phyloP scores from a whole-genome alignment of 2,888 invertebrate genomes.

The Lasioglossum leucozonium region DNA sequence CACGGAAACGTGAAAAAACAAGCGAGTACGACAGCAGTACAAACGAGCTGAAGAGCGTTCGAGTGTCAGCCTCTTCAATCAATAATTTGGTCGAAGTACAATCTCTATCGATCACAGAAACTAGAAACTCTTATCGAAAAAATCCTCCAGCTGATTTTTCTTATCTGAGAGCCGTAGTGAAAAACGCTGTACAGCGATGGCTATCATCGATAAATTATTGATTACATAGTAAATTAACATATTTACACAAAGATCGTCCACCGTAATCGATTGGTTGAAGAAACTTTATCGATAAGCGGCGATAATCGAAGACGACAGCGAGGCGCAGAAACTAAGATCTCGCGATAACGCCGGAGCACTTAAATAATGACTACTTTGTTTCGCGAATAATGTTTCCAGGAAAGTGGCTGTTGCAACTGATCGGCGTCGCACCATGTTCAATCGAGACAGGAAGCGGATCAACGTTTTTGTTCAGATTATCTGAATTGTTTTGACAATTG shows the following conservation, averaged over 20 bases:
- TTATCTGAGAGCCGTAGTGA: not conserved
- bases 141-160: not conserved
- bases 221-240: slow-evolving; percentile 8
- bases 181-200: not conserved
- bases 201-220: not conserved
- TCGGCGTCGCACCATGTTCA: not conserved
- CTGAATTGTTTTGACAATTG: too few species aligned
- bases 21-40: not conserved
- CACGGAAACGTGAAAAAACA: not conserved
- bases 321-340: slow-evolving; percentile 1
- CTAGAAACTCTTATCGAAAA: not conserved
- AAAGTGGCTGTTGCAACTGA: not conserved
- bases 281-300: slow-evolving; percentile 27
- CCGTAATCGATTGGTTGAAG: not conserved
- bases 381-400: not conserved
- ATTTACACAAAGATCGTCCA: slow-evolving; percentile 9
- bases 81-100: not conserved
- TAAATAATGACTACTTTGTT: slow-evolving; percentile 9
- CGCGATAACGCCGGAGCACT: not conserved
- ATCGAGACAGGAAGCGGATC: not conserved
- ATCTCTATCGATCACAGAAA: not conserved
- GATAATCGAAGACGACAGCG: slow-evolving; percentile 11
- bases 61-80: not conserved
- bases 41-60: not conserved
- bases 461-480: not conserved